Evolutionary conservation across 2,797 vertebrate species (phyloP).

Genomic region (Hoplostethus atlanticus): DNA sequence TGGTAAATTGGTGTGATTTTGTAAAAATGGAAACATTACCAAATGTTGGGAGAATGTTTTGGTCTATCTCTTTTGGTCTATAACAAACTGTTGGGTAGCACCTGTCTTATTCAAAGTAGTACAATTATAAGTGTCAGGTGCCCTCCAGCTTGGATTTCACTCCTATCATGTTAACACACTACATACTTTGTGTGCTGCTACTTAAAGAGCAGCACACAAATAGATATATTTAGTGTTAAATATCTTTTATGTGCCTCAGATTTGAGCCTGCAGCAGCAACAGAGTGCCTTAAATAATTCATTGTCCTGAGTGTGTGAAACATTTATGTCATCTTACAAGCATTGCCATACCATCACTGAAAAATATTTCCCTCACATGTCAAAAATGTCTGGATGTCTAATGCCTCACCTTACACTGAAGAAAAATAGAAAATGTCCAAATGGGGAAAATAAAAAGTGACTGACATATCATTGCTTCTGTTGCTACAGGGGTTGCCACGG

Average conservation of each 20-base stretch:
- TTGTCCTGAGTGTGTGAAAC: slow-evolving; percentile 49
- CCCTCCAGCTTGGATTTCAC: neutral
- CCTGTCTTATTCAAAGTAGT: slow-evolving; percentile 66
- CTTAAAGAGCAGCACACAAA: slow-evolving; percentile 26
- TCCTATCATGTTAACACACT: neutral
- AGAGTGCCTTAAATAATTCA: slow-evolving; percentile 63
- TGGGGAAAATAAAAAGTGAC: slow-evolving; percentile 50
- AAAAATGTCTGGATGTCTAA: slow-evolving; percentile 32
- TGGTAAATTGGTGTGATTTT: neutral
- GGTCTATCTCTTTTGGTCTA: slow-evolving; percentile 28
- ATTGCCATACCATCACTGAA: slow-evolving; percentile 31
- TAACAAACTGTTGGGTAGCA: slow-evolving; percentile 30
- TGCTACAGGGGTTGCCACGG: slow-evolving; percentile 72
- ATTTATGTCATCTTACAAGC: slow-evolving; percentile 35
- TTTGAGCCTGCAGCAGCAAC: slow-evolving; percentile 31
- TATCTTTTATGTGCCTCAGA: neutral
- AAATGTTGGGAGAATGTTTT: slow-evolving; percentile 64
- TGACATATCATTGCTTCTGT: slow-evolving; percentile 80
- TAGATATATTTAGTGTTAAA: neutral
- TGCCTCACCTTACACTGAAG: slow-evolving; percentile 22
- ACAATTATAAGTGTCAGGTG: neutral
- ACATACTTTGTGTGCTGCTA: neutral
- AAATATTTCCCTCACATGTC: slow-evolving; percentile 9
- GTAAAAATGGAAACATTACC: slow-evolving; percentile 8
- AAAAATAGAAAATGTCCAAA: slow-evolving; percentile 17